phyloP scores from a whole-genome alignment of 2,113 vertebrate species.

The pig (Sus scrofa) region T2T-Sscrofa CM000819.6:25822001-25822500 shows the following conservation, averaged over 20 bases:
- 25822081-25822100: background rate
- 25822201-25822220: conserved; percentile 47
- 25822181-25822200: background rate
- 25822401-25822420: background rate
- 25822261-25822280: conserved; percentile 61
- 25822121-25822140: background rate
- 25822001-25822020: conserved; percentile 41
- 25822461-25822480: conserved; percentile 48
- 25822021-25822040: background rate
- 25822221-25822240: conserved; percentile 57
- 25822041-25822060: conserved; percentile 35
- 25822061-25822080: conserved; percentile 12
- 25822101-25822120: conserved; percentile 7
- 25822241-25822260: conserved; percentile 77
- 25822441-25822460: conserved; percentile 15
- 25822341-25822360: conserved; percentile 49
- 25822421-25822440: background rate
- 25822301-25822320: conserved; percentile 67
- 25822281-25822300: conserved; percentile 72
- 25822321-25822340: conserved; percentile 74
- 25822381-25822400: conserved; percentile 74
- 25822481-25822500: conserved; percentile 34
- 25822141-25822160: conserved; percentile 1
- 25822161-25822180: conserved; percentile 27
- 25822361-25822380: conserved; percentile 71